phyloP scores from a whole-genome alignment of 1,140 invertebrate genomes.

The Tetraneura akinire region DNA sequence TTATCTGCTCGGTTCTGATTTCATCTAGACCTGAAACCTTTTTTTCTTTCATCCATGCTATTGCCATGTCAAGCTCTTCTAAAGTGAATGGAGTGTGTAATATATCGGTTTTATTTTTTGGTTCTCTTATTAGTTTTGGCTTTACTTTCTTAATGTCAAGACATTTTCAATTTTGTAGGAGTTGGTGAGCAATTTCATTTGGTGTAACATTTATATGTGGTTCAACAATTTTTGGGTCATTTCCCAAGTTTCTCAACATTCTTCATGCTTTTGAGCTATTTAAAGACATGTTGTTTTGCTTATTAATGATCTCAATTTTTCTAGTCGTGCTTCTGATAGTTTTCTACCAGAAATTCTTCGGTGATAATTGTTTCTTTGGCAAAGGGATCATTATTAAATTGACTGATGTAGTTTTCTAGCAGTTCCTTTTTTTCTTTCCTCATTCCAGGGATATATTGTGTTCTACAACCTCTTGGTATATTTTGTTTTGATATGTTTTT shows the following conservation, averaged over 20 bases:
- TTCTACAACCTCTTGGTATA: too few species aligned
- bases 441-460: too few species aligned
- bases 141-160: background rate
- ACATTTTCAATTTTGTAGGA: background rate
- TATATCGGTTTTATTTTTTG: background rate
- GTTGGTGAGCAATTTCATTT: background rate
- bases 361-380: constrained; percentile 31
- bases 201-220: background rate
- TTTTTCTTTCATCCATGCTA: background rate
- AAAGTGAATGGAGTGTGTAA: background rate
- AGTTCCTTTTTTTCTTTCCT: too few species aligned
- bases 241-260: constrained; percentile 25
- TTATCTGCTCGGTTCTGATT: constrained; percentile 21
- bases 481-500: too few species aligned
- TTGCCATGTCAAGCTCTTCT: background rate
- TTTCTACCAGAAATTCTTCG: background rate
- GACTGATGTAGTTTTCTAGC: background rate
- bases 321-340: background rate
- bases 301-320: constrained; percentile 37
- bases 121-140: background rate
- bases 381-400: constrained; percentile 19
- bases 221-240: constrained; percentile 2
- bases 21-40: background rate
- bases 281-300: constrained; percentile 18
- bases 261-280: constrained; percentile 44